Evolutionary conservation across 2,888 invertebrate species (phyloP), one percentile per base, ranked within the genome.

Genomic region (Phragmatobia fuliginosa): DNA sequence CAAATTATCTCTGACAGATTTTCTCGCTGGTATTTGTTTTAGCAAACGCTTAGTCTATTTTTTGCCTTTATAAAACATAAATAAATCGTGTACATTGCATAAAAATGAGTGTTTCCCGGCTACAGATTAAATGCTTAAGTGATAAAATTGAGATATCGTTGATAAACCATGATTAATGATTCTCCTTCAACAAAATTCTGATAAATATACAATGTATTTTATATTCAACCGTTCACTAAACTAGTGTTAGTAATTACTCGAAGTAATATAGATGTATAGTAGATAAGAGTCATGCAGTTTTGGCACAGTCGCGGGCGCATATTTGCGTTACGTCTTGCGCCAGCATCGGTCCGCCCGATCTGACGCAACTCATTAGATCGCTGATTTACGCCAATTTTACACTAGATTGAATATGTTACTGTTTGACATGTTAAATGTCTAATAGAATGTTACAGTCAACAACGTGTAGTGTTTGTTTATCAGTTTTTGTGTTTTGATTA

Each of bases 241-340:
- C 52, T 28, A 25, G 25, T 52, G 5, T 28, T 28, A 56, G 28
- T 56, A 28, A 56, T 14, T 14, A 25, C 25, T 56, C 28, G 1
- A 28, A 56, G 56, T 56, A 49, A 8, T 49, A 16, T 56, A 62
- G 14, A 3, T 68, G 8, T 59, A 8, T 63, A 68, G 28, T 62
- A 59, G 31, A 25, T 52, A 49, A 64, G 72, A 68, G 28, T 28
- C 16, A 56, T 63, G 63, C 67, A 68, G 65, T 76, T 78, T 82
- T 85, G 83, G 85, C 83, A 83, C 75, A 62, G 60, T 66, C 63
- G 64, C 72, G 18, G 52, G 64, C 79, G 79, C 78, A 84, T 85
- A 79, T 73, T 83, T 85, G 77, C 81, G 73, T 67, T 61, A 62
- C 67, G 69, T 63, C 36, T 65, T 49, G 73, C 80, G 79, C 68